phyloP scores from a whole-genome alignment of 2,888 invertebrate species.

The Acheta domesticus region DNA sequence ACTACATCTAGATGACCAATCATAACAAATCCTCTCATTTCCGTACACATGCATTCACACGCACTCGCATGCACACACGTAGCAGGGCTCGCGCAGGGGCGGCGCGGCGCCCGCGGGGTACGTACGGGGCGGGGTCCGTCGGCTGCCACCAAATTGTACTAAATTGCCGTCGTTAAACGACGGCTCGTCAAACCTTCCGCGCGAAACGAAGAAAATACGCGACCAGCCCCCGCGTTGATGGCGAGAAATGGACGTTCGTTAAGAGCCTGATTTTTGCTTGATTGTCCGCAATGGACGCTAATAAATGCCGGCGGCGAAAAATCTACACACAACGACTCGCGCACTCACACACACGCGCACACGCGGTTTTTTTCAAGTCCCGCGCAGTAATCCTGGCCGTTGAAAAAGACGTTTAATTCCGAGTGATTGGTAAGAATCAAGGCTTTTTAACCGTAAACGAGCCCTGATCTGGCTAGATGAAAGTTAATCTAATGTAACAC shows the following conservation, averaged over 20 bases:
- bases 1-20: too few species aligned
- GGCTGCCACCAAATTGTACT: not conserved
- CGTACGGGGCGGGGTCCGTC: constrained; percentile 5
- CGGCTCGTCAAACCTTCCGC: not conserved
- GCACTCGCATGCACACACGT: too few species aligned
- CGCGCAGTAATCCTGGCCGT: not conserved
- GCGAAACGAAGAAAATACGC: not conserved
- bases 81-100: too few species aligned
- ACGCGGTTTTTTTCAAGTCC: not conserved
- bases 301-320: not conserved
- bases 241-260: constrained; percentile 11
- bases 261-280: not conserved
- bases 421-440: constrained; percentile 18
- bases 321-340: not conserved
- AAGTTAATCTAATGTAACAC: constrained; percentile 18
- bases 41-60: too few species aligned
- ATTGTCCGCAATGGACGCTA: constrained; percentile 5
- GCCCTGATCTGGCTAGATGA: constrained; percentile 18
- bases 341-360: not conserved
- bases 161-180: not conserved
- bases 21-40: too few species aligned
- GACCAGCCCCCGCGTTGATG: not conserved
- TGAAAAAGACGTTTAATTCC: constrained; percentile 18
- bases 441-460: constrained; percentile 18
- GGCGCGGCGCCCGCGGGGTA: too few species aligned